These are phyloP conservation scores for Platichthys flesus DNA, from an alignment of 2,113 vertebrate genomes.

Conservation along the genomic window DNA sequence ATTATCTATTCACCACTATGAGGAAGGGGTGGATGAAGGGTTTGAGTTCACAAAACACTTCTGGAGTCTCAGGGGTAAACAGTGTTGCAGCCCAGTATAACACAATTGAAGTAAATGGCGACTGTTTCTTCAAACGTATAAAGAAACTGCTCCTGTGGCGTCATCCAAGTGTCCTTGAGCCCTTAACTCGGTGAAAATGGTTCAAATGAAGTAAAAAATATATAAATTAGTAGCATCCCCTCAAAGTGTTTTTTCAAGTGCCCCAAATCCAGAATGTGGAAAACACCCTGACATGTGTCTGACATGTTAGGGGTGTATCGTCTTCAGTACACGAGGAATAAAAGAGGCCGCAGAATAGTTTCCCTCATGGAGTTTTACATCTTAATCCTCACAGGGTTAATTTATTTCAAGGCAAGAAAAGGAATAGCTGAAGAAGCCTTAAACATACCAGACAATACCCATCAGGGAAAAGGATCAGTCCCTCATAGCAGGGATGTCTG, in stretches of 20 bases:
- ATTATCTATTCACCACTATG: no score
- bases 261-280: neutral
- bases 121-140: no score
- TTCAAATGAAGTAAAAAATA: no score
- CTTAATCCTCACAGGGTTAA: conserved; percentile 28
- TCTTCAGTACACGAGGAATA: neutral
- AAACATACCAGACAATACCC: conserved; percentile 47
- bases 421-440: conserved; percentile 50
- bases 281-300: neutral
- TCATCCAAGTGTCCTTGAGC: no score
- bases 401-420: conserved; percentile 36
- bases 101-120: no score
- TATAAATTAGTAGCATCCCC: neutral
- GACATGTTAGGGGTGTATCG: neutral
- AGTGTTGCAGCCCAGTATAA: no score
- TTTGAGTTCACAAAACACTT: no score
- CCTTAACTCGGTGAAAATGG: no score
- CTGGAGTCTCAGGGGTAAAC: no score
- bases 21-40: no score
- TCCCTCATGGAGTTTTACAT: conserved; percentile 2
- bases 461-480: conserved; percentile 63
- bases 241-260: neutral
- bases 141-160: no score
- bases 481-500: conserved; percentile 55
- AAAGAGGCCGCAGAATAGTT: neutral